Percentiles rank a stretch among this genome's conserved stretches.
These are phyloP conservation scores for Amphipoea lucens DNA, from an alignment of 2,888 invertebrate genomes.

Conservation along the genomic window DNA sequence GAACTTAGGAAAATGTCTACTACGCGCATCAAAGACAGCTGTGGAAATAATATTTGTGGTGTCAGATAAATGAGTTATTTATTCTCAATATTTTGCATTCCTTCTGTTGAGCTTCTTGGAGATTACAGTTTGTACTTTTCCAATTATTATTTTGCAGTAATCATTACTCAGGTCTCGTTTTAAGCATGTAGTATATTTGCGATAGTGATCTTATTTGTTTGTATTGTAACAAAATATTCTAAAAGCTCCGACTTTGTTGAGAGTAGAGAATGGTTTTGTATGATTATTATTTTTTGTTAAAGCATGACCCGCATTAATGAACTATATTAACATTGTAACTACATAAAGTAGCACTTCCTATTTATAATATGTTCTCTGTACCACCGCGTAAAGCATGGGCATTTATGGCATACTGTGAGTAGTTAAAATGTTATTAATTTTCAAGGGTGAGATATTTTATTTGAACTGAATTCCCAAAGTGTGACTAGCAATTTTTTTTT, in stretches of 20 bases:
- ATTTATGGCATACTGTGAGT: slow-evolving; percentile 40
- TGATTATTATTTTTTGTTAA: slow-evolving; percentile 45
- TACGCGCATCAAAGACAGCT: slow-evolving; percentile 53
- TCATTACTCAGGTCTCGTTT: slow-evolving; percentile 55
- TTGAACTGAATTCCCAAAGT: slow-evolving; percentile 61
- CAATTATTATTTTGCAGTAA: slow-evolving; percentile 57
- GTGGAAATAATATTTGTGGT: slow-evolving; percentile 60
- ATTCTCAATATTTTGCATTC: slow-evolving; percentile 77
- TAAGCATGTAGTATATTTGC: slow-evolving; percentile 64
- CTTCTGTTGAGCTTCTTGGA: slow-evolving; percentile 76
- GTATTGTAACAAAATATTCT: slow-evolving; percentile 62
- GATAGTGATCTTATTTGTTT: slow-evolving; percentile 56
- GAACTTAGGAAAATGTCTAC: slow-evolving; percentile 44
- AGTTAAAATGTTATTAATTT: slow-evolving; percentile 65
- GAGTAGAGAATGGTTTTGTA: slow-evolving; percentile 73
- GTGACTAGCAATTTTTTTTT: slow-evolving; percentile 47
- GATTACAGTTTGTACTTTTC: slow-evolving; percentile 63
- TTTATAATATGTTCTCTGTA: slow-evolving; percentile 55
- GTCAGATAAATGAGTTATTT: slow-evolving; percentile 63
- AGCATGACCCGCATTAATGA: slow-evolving; percentile 55
- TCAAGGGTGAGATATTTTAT: slow-evolving; percentile 55
- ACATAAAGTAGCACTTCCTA: slow-evolving; percentile 46
- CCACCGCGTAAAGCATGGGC: slow-evolving; percentile 9
- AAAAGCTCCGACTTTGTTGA: slow-evolving; percentile 76
- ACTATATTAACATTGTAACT: slow-evolving; percentile 58